Percentiles rank a stretch among this genome's conserved stretches.
Evolutionary conservation across 2,888 invertebrate species (phyloP).

Genomic region (Lathronympha strigana): DNA sequence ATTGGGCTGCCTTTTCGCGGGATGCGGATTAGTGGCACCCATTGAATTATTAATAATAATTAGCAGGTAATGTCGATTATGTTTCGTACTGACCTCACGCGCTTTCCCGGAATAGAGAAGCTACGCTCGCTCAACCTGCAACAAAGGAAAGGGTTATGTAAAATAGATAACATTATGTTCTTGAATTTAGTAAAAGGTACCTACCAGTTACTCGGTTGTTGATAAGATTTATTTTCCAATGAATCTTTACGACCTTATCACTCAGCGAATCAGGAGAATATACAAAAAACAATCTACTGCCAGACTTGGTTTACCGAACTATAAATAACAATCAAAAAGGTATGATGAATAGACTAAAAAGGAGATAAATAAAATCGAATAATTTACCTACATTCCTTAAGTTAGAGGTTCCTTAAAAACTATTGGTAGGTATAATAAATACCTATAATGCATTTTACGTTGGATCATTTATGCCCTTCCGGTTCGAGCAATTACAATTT

Average conservation of each 20-base stretch:
- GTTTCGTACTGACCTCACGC: slow-evolving; percentile 32
- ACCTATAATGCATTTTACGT: not conserved
- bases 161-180: not conserved
- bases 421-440: too few relatives aligned
- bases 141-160: slow-evolving; percentile 56
- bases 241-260: too few relatives aligned
- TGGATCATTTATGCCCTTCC: slow-evolving; percentile 1
- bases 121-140: slow-evolving; percentile 51
- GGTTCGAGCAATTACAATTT: slow-evolving; percentile 31
- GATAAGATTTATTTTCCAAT: too few relatives aligned
- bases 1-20: too few relatives aligned
- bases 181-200: too few relatives aligned
- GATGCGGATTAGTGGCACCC: too few relatives aligned
- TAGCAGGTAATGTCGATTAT: not conserved
- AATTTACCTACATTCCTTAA: not conserved
- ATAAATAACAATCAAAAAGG: not conserved
- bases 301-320: too few relatives aligned
- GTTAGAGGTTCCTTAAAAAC: not conserved
- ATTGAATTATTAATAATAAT: not conserved
- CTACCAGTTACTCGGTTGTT: too few relatives aligned
- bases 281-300: too few relatives aligned
- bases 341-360: not conserved
- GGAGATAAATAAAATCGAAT: not conserved
- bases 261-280: too few relatives aligned
- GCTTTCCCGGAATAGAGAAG: slow-evolving; percentile 50